Conservation (phyloP, 2,888 invertebrate species). For the Nomada ruficornis region DNA sequence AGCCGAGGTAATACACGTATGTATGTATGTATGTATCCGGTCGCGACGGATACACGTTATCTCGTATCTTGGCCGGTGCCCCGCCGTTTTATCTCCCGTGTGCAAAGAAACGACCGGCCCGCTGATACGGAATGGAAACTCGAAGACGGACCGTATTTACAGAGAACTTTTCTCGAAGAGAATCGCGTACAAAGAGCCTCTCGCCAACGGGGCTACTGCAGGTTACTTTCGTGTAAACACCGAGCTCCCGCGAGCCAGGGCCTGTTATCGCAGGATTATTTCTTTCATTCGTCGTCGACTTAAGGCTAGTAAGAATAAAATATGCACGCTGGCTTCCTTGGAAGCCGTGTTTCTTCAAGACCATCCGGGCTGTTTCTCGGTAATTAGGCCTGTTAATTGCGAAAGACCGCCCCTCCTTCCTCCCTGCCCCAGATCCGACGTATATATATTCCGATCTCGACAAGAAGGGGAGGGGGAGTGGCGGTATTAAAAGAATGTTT, state of each 20-base stretch:
- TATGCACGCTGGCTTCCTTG: conserved; percentile 70
- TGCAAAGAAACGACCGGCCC: conserved; percentile 59
- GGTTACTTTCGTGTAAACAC: conserved; percentile 71
- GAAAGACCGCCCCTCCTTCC: conserved; percentile 49
- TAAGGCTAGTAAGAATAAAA: conserved; percentile 80
- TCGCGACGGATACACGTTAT: conserved; percentile 47
- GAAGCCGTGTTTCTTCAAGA: conserved; percentile 57
- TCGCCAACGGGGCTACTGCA: conserved; percentile 49
- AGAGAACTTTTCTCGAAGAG: conserved; percentile 64
- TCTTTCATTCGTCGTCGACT: conserved; percentile 70
- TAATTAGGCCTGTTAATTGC: conserved; percentile 81
- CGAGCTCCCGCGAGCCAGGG: conserved; percentile 37
- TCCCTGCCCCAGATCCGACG: conserved; percentile 7
- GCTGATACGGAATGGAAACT: conserved; percentile 60
- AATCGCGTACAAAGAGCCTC: conserved; percentile 46
- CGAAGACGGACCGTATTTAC: conserved; percentile 64
- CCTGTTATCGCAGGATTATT: conserved; percentile 74
- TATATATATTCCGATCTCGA: conserved; percentile 50
- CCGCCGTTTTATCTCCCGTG: conserved; percentile 63
- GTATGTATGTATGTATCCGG: background rate
- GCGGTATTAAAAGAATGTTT: conserved; percentile 77
- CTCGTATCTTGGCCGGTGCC: conserved; percentile 40
- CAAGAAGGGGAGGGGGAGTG: conserved; percentile 36
- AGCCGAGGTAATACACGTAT: conserved; percentile 3
- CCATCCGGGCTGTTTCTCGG: conserved; percentile 68